Conservation (phyloP, 2,113 vertebrate species). For the Leptodactylus fuscus region DNA sequence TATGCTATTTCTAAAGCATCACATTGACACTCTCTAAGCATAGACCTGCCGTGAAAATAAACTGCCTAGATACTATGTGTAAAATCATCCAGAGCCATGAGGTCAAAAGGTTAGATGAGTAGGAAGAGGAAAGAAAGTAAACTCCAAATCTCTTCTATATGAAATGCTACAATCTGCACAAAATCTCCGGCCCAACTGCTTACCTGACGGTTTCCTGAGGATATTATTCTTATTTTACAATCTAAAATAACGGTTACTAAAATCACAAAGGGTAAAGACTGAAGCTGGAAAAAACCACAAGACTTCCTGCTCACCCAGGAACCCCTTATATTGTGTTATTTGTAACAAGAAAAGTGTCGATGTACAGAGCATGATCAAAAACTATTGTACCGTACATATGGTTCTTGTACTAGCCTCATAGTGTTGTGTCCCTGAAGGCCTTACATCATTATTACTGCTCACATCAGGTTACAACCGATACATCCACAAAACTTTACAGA, state of each 20-base stretch:
- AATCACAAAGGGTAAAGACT: neutral
- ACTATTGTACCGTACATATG: no score
- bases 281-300: neutral
- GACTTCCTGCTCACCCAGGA: neutral
- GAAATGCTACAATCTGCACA: neutral
- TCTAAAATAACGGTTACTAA: neutral
- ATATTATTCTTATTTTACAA: neutral
- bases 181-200: neutral
- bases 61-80: neutral
- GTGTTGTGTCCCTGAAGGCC: no score
- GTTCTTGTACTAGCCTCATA: no score
- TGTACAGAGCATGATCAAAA: no score
- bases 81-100: neutral
- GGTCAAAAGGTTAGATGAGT: constrained; percentile 12
- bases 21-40: constrained; percentile 9
- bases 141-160: neutral
- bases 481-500: no score
- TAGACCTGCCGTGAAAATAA: constrained; percentile 31
- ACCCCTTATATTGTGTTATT: neutral
- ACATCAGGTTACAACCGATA: no score
- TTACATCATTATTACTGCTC: no score
- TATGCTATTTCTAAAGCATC: constrained; percentile 12
- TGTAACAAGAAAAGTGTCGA: no score
- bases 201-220: neutral
- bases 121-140: neutral